phyloP scores from a whole-genome alignment of 2,797 vertebrate species.

The Enteromius mattozi region DNA sequence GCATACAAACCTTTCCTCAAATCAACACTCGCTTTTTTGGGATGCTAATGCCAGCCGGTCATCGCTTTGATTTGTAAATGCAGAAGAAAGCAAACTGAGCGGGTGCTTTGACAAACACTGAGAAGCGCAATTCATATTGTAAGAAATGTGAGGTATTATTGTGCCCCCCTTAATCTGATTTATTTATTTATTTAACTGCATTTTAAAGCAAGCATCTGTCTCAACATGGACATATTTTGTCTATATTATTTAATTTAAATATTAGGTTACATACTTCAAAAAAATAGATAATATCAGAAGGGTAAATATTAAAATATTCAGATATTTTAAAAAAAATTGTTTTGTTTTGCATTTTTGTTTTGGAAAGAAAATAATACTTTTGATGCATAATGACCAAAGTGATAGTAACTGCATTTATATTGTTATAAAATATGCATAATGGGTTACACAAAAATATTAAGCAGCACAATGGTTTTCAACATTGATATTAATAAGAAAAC shows the following conservation, averaged over 20 bases:
- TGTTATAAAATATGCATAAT: no score
- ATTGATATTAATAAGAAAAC: no score
- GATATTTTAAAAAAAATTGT: no score
- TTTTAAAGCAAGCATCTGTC: no score
- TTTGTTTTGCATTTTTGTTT: neutral
- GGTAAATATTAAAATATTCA: no score
- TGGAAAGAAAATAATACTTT: neutral
- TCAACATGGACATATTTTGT: no score
- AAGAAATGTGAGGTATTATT: neutral
- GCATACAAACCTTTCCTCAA: slow-evolving; percentile 45
- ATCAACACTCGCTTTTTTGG: slow-evolving; percentile 44
- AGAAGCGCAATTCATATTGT: neutral
- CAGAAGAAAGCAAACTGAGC: slow-evolving; percentile 44
- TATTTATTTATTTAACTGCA: neutral
- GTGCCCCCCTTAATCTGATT: neutral
- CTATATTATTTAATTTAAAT: no score
- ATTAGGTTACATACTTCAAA: no score
- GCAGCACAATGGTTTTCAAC: no score
- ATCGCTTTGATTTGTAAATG: slow-evolving; percentile 53
- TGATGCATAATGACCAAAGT: neutral
- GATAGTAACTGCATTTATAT: no score
- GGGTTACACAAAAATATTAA: no score
- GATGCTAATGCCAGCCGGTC: slow-evolving; percentile 45
- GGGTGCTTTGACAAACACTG: slow-evolving; percentile 1
- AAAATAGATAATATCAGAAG: no score